Percentiles rank a stretch among this genome's conserved stretches.
Evolutionary conservation across 2,113 vertebrate genomes (phyloP).

Genomic region (Tupaia tana): DNA sequence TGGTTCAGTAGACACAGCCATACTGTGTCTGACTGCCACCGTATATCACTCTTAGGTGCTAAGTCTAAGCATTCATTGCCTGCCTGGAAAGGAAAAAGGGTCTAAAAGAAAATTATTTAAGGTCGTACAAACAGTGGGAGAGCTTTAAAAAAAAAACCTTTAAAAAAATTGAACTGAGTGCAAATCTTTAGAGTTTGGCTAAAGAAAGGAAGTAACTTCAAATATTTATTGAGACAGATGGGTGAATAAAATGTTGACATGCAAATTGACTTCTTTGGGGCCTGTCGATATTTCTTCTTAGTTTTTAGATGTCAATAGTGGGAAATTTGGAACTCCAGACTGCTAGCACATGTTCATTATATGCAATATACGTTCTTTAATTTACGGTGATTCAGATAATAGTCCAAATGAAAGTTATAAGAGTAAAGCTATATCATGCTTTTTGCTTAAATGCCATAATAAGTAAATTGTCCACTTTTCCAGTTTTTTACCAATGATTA

Average conservation of each 20-base stretch:
- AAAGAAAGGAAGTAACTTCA: neutral
- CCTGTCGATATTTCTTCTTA: neutral
- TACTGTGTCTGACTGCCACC: neutral
- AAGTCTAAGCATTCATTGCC: slow-evolving; percentile 18
- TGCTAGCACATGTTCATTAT: neutral
- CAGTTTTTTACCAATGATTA: neutral
- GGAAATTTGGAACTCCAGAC: neutral
- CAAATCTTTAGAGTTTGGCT: slow-evolving; percentile 19
- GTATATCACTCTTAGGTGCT: neutral
- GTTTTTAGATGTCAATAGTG: neutral
- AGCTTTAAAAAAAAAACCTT: slow-evolving; percentile 12
- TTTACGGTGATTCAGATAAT: neutral
- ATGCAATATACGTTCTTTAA: neutral
- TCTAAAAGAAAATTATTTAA: slow-evolving; percentile 22
- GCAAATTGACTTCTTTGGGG: neutral
- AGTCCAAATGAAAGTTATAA: neutral
- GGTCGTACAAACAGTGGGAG: neutral
- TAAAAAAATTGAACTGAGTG: neutral
- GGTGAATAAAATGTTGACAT: neutral
- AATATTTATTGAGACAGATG: neutral
- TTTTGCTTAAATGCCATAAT: neutral
- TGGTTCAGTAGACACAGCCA: neutral
- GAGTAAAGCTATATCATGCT: neutral
- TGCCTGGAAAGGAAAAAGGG: neutral
- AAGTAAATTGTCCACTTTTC: neutral